Evolutionary conservation across 2,888 invertebrate species (phyloP), one percentile per base, ranked within the genome.

Genomic region (Pedicia rivosa): DNA sequence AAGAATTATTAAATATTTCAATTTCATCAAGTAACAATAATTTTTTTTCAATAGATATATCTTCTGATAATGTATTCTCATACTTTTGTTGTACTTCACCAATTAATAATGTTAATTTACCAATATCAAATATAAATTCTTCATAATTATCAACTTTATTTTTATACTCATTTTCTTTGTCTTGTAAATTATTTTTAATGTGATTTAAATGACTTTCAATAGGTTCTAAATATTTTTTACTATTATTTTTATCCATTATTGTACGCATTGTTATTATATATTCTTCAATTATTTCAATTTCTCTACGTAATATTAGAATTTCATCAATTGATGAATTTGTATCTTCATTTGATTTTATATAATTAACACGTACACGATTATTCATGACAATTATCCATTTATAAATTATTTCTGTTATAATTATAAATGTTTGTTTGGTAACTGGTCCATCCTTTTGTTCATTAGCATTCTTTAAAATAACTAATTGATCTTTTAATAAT

Each of bases 311-410:
- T n/a, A n/a, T n/a, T n/a, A n/a, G n/a, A n/a, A n/a, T n/a, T n/a
- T n/a, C n/a, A n/a, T n/a, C n/a, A n/a, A n/a, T n/a, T n/a, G n/a
- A n/a, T n/a, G n/a, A n/a, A n/a, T n/a, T n/a, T 5, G 20, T 8
- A 20, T 20, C 8, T 20, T 70, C 66, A 14, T 63, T 63, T 1
- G 65, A 66, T 53, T 69, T 65, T 45, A 70, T 67, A n/a, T 66
- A 54, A 41, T 67, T 68, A 16, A 72, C 54, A 47, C 72, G 77
- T 32, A 84, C 78, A 48, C 75, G 72, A 46, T 83, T 83, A 53
- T 84, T 83, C 40, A 87, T 81, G 17, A 79, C 82, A 61, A 87
- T 82, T 29, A 88, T 55, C 82, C 86, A 86, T 10, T 77, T 76
- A 0, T 83, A 81, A 28, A 88, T 78, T 0, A 76, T 79, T 56